These are phyloP conservation scores for Lepus oiostolus DNA, from an alignment of 2,797 vertebrate genomes.

Conservation along the genomic window DNA sequence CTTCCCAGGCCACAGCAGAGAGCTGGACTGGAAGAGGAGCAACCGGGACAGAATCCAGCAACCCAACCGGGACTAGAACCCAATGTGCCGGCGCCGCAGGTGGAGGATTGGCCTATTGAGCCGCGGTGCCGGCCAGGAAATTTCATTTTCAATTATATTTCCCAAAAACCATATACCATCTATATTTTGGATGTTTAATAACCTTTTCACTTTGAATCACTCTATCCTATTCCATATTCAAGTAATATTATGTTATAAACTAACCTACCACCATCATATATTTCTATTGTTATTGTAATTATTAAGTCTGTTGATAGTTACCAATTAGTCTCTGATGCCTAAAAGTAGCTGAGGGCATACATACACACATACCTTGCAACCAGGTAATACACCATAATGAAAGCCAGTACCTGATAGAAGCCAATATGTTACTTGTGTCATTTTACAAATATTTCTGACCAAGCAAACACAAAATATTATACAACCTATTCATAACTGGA, in stretches of 20 bases:
- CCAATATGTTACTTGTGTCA: not conserved
- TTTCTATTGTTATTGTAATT: not conserved
- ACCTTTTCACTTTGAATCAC: not conserved
- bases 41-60: too few relatives aligned
- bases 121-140: too few relatives aligned
- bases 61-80: too few relatives aligned
- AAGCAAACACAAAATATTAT: conserved; percentile 3
- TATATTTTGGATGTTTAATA: not conserved
- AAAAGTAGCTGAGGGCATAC: not conserved
- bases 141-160: conserved; percentile 18
- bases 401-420: not conserved
- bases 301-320: not conserved
- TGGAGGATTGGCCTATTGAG: too few relatives aligned
- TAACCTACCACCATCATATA: not conserved
- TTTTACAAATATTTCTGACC: conserved; percentile 5
- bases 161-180: not conserved
- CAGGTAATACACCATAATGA: not conserved
- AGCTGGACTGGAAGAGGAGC: too few relatives aligned
- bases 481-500: not conserved
- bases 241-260: not conserved
- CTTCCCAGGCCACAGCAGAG: too few relatives aligned
- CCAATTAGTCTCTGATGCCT: not conserved
- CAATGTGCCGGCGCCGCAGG: too few relatives aligned
- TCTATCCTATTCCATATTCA: not conserved
- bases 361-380: not conserved